Evolutionary conservation across 2,888 invertebrate genomes (phyloP).

Genomic region (Ophion slaviceki): DNA sequence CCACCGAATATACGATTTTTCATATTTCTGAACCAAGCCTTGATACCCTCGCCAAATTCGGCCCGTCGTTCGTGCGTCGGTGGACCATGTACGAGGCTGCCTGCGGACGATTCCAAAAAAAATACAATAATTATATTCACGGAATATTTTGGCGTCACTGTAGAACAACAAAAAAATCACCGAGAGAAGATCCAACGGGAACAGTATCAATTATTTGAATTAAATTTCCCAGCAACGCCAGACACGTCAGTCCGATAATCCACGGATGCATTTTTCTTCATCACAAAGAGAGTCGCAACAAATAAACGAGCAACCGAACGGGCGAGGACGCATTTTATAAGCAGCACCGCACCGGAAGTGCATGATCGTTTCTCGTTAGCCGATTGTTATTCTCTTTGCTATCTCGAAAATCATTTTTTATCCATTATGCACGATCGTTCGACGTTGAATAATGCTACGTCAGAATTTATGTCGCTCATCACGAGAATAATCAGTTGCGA

Average conservation of each 20-base stretch:
- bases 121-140: neutral
- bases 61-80: constrained; percentile 32
- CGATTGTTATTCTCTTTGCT: constrained; percentile 35
- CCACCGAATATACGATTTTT: constrained; percentile 64
- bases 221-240: constrained; percentile 27
- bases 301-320: constrained; percentile 8
- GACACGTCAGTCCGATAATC: constrained; percentile 47
- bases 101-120: neutral
- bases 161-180: constrained; percentile 24
- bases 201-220: constrained; percentile 14
- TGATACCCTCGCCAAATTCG: constrained; percentile 68
- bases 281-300: neutral
- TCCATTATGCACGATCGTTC: constrained; percentile 18
- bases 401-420: constrained; percentile 37
- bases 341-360: constrained; percentile 69
- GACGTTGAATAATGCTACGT: constrained; percentile 47
- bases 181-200: constrained; percentile 29
- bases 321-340: constrained; percentile 44
- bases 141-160: too few species aligned
- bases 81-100: constrained; percentile 28
- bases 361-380: constrained; percentile 70
- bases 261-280: constrained; percentile 45
- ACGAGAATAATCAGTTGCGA: neutral
- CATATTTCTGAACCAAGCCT: constrained; percentile 73
- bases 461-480: neutral